A percentile compares a stretch with the other conserved stretches of the same genome.
Evolutionary conservation across 2,113 vertebrate genomes (phyloP).

Genomic region (Megaleporinus macrocephalus): DNA sequence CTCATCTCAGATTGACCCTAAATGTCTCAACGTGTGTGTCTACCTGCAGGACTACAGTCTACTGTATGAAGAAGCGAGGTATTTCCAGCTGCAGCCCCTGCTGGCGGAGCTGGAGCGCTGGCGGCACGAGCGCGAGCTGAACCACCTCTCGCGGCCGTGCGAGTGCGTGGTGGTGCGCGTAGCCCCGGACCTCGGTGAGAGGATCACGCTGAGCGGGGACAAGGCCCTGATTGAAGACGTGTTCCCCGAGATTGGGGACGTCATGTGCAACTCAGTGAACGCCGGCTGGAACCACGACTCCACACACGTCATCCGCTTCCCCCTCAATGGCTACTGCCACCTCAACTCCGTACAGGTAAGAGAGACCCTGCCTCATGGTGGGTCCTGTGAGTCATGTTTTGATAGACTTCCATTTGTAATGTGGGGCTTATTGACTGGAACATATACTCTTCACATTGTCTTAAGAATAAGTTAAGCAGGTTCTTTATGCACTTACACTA

Average conservation of each 20-base stretch:
- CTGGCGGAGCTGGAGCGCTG: conserved; percentile 94
- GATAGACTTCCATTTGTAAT: neutral
- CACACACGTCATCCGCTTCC: conserved; percentile 96
- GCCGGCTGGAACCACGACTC: conserved; percentile 88
- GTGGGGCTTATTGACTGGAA: neutral
- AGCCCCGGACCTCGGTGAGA: conserved; percentile 93
- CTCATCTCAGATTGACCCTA: no score
- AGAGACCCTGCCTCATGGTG: neutral
- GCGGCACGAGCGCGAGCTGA: conserved; percentile 91
- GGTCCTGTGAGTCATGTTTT: neutral
- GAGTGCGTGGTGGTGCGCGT: conserved; percentile 97
- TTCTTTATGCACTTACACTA: no score
- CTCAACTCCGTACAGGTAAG: conserved; percentile 98
- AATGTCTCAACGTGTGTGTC: neutral
- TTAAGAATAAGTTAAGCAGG: no score
- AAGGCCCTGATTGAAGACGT: conserved; percentile 97
- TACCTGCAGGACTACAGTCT: conserved; percentile 90
- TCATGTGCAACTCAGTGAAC: conserved; percentile 98
- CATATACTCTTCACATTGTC: neutral
- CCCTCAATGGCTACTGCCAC: conserved; percentile 97
- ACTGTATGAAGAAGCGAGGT: conserved; percentile 96
- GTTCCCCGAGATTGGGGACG: conserved; percentile 95
- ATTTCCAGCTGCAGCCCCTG: conserved; percentile 98
- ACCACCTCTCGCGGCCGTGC: conserved; percentile 89
- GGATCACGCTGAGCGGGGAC: conserved; percentile 94